Percentiles rank a stretch among this genome's conserved stretches.
Evolutionary conservation across 2,888 invertebrate genomes (phyloP).

Genomic region (Acholoe squamosa): DNA sequence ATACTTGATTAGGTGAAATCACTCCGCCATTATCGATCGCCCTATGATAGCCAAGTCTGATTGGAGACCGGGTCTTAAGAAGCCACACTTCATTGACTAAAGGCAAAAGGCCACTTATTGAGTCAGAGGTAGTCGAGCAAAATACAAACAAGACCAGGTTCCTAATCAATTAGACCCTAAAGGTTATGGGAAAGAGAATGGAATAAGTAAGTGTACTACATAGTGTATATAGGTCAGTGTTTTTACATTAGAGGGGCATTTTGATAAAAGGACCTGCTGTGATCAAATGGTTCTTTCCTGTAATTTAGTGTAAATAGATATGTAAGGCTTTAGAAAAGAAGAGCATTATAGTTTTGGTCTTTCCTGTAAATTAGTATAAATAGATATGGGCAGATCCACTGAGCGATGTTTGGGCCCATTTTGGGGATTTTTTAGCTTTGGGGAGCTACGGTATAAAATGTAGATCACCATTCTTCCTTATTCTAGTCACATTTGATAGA

Average conservation of each 20-base stretch:
- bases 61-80: not conserved
- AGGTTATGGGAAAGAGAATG: not conserved
- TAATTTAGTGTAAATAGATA: not conserved
- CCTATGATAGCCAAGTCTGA: not conserved
- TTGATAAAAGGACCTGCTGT: not conserved
- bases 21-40: not conserved
- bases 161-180: not conserved
- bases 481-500: too few species aligned
- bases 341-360: too few species aligned
- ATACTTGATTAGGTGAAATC: not conserved
- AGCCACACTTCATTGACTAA: not conserved
- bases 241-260: not conserved
- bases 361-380: too few species aligned
- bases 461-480: too few species aligned
- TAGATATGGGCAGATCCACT: too few species aligned
- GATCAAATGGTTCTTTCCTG: not conserved
- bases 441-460: too few species aligned
- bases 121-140: not conserved
- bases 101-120: not conserved
- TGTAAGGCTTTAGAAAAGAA: too few species aligned
- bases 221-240: not conserved
- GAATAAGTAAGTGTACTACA: not conserved
- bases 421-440: too few species aligned
- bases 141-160: not conserved
- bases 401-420: too few species aligned